Conservation (phyloP, 2,797 vertebrate genomes). For the Neosilurus hyrtlii region DNA sequence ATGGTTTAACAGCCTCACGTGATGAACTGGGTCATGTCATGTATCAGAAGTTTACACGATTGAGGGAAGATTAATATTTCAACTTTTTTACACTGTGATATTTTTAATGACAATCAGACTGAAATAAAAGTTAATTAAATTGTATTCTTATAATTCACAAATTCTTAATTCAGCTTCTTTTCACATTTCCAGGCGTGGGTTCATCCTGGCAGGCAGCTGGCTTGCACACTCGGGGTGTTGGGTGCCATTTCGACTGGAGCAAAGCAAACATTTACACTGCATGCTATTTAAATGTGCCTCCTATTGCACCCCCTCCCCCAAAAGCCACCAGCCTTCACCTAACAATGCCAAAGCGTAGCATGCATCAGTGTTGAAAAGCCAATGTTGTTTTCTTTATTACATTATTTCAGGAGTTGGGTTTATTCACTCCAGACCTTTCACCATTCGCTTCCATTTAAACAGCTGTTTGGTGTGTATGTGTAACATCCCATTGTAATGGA, state of each 20-base stretch:
- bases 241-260: slow-evolving; percentile 56
- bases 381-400: slow-evolving; percentile 34
- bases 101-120: background rate
- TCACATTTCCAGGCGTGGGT: slow-evolving; percentile 29
- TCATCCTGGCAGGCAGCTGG: slow-evolving; percentile 53
- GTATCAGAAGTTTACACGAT: background rate
- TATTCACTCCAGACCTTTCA: background rate
- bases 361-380: background rate
- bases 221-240: slow-evolving; percentile 51
- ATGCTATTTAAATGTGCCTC: slow-evolving; percentile 50
- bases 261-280: slow-evolving; percentile 60
- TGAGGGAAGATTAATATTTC: background rate
- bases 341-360: slow-evolving; percentile 14
- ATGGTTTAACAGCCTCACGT: background rate
- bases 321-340: slow-evolving; percentile 31
- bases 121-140: no score
- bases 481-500: no score
- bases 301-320: slow-evolving; percentile 17
- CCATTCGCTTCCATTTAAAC: background rate
- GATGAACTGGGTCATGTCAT: background rate
- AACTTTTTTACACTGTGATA: no score
- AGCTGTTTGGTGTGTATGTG: background rate
- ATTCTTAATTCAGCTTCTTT: background rate
- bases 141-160: no score
- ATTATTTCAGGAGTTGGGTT: background rate